Evolutionary conservation across 2,113 vertebrate genomes (phyloP).

Genomic region (Orycteropus afer): DNA sequence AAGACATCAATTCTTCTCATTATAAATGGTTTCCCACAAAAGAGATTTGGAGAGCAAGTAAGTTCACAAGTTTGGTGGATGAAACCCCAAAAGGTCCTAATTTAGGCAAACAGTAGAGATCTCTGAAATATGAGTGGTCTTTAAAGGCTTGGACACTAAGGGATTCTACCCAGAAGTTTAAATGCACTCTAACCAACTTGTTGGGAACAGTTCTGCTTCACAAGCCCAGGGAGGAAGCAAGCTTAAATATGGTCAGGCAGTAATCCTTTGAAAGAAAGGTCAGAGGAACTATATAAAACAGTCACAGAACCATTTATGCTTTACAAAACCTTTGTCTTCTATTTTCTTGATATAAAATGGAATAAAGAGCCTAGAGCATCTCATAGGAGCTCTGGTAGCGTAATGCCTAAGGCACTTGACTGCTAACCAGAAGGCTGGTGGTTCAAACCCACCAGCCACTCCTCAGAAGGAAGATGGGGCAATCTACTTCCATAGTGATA

Average conservation of each 20-base stretch:
- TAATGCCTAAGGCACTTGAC: too few relatives aligned
- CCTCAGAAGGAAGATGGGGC: too few relatives aligned
- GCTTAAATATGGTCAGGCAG: not conserved
- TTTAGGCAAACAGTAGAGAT: not conserved
- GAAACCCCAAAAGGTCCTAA: not conserved
- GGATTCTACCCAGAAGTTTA: not conserved
- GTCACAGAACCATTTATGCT: not conserved
- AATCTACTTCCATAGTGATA: too few relatives aligned
- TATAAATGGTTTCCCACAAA: not conserved
- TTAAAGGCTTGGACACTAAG: not conserved
- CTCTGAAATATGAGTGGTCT: constrained; percentile 27
- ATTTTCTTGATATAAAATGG: not conserved
- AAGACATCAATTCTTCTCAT: not conserved
- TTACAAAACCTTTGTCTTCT: not conserved
- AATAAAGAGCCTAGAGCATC: not conserved
- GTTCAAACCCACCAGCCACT: too few relatives aligned
- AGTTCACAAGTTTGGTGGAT: not conserved
- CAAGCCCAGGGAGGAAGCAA: not conserved
- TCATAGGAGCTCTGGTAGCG: too few relatives aligned
- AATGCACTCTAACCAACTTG: not conserved
- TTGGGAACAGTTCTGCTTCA: not conserved
- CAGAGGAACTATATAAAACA: not conserved
- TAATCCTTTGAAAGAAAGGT: not conserved
- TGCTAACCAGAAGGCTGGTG: too few relatives aligned
- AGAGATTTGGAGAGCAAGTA: not conserved